phyloP scores from a whole-genome alignment of 2,888 invertebrate species.

The Leptarthrus brevirostris region DNA sequence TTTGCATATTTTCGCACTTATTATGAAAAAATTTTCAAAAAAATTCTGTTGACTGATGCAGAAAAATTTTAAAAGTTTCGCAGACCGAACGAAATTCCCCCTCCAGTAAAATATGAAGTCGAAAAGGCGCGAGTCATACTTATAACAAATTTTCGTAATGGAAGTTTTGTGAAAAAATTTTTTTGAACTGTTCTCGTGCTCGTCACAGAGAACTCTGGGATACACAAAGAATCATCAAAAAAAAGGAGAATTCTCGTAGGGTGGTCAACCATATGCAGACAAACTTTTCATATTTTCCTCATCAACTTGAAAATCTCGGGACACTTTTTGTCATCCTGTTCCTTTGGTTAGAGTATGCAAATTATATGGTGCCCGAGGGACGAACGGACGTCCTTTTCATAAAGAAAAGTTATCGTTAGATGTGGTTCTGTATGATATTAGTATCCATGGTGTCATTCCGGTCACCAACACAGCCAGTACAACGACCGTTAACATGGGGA shows the following conservation, averaged over 20 bases:
- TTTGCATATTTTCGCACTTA: conserved; percentile 35
- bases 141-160: conserved; percentile 30
- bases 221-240: conserved; percentile 16
- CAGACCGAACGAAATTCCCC: conserved; percentile 12
- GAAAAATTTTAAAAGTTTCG: conserved; percentile 11
- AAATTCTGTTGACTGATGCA: conserved; percentile 15
- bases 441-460: conserved; percentile 37
- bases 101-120: conserved; percentile 1
- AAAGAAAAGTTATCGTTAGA: conserved; percentile 44
- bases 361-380: conserved; percentile 46
- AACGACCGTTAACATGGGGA: conserved; percentile 16
- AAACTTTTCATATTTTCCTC: conserved; percentile 47
- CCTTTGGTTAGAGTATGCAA: conserved; percentile 42
- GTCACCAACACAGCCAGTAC: conserved; percentile 26
- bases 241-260: neutral
- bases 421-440: conserved; percentile 37
- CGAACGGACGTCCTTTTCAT: conserved; percentile 40
- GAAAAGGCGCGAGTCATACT: neutral
- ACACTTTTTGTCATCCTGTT: conserved; percentile 17
- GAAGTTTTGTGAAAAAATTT: conserved; percentile 20
- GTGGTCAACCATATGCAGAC: conserved; percentile 35
- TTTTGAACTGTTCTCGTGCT: neutral
- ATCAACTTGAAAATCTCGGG: conserved; percentile 43
- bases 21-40: neutral
- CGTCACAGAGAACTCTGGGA: neutral